Conservation (phyloP, 2,113 vertebrate species). For the Psammodynastes pulverulentus region DNA sequence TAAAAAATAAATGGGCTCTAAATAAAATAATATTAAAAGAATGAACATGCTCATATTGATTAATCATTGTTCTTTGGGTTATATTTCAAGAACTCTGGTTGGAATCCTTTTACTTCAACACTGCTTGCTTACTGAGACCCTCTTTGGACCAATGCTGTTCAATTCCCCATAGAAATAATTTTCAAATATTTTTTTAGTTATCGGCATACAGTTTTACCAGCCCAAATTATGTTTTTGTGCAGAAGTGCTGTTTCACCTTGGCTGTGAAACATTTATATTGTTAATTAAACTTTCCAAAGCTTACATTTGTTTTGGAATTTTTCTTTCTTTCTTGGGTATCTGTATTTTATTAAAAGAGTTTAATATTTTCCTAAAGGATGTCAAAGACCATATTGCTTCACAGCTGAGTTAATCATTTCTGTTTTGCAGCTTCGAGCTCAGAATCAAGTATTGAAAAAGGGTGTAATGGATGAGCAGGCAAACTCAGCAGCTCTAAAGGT, state of each 20-base stretch:
- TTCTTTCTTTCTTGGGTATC: not conserved
- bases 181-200: not conserved
- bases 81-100: not conserved
- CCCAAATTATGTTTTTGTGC: not conserved
- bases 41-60: not conserved
- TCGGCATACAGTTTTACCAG: not conserved
- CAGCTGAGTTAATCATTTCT: constrained; percentile 22
- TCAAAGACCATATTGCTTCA: not conserved
- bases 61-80: not conserved
- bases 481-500: constrained; percentile 89
- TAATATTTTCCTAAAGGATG: not conserved
- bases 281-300: not conserved
- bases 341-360: not conserved
- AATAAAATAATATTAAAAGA: not conserved
- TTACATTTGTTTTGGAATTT: not conserved
- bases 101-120: not conserved
- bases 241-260: not conserved
- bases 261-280: not conserved
- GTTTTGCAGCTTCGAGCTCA: constrained; percentile 90
- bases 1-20: not conserved
- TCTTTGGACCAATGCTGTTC: not conserved
- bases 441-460: constrained; percentile 98
- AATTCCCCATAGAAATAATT: not conserved
- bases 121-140: not conserved
- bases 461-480: constrained; percentile 94